A percentile compares a stretch with the other conserved stretches of the same genome.
These are phyloP conservation scores for Phylloscopus trochilus DNA, from an alignment of 2,113 vertebrate genomes.

Conservation along the genomic window DNA sequence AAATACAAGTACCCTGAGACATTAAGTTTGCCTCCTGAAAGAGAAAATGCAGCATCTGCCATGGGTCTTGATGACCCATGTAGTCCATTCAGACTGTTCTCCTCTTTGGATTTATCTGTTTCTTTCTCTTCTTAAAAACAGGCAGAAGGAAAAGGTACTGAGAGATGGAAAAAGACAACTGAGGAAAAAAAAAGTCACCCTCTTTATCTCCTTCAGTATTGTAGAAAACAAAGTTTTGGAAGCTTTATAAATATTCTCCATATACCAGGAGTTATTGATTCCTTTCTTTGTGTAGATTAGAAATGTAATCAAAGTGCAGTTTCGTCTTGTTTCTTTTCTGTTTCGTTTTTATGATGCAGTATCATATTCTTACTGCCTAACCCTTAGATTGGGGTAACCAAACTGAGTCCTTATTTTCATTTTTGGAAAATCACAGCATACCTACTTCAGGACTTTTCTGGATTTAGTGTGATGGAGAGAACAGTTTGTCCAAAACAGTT, in stretches of 20 bases:
- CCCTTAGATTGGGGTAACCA: background rate
- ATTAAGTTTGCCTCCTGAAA: background rate
- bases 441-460: background rate
- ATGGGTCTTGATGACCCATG: background rate
- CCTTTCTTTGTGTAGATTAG: background rate
- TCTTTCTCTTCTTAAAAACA: background rate
- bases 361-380: background rate
- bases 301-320: background rate
- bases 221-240: background rate
- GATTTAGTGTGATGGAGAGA: background rate
- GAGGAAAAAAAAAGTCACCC: background rate
- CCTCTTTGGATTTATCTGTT: background rate
- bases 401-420: background rate
- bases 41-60: background rate
- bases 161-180: background rate
- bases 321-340: background rate
- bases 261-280: background rate
- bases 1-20: background rate
- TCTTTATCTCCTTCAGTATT: background rate
- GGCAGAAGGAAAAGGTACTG: background rate
- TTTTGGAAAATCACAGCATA: background rate
- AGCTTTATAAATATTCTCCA: background rate
- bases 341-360: background rate
- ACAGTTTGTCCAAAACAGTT: background rate
- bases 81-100: background rate